Conservation (phyloP, 2,888 invertebrate genomes). For the Erynnis tages region DNA sequence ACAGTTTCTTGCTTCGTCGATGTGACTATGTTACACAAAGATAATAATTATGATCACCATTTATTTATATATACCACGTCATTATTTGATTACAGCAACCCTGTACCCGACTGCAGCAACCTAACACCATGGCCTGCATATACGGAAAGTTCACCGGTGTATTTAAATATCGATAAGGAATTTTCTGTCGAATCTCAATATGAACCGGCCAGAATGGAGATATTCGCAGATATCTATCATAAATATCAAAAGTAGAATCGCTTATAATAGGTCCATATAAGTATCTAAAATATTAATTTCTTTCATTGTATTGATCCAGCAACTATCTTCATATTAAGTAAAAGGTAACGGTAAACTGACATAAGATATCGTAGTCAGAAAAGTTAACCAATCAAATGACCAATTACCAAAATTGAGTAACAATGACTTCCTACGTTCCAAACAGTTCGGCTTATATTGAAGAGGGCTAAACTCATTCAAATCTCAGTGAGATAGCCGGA, state of each 20-base stretch:
- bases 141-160: conserved; percentile 33
- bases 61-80: too few species aligned
- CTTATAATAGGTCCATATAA: background rate
- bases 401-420: background rate
- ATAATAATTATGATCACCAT: too few species aligned
- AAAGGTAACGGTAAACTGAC: too few species aligned
- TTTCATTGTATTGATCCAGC: background rate
- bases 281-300: background rate
- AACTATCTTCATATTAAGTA: background rate
- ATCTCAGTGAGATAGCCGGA: conserved; percentile 72
- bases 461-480: conserved; percentile 59
- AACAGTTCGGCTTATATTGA: conserved; percentile 47
- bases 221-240: conserved; percentile 45
- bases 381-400: too few species aligned
- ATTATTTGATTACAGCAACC: conserved; percentile 43
- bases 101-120: conserved; percentile 32
- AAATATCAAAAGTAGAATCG: conserved; percentile 42
- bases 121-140: conserved; percentile 39
- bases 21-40: too few species aligned
- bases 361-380: too few species aligned
- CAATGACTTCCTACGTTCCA: conserved; percentile 17
- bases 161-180: conserved; percentile 43
- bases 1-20: too few species aligned
- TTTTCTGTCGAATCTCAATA: conserved; percentile 40
- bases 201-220: conserved; percentile 43